Conservation (phyloP, 2,888 invertebrate species). For the Rapana venosa region DNA sequence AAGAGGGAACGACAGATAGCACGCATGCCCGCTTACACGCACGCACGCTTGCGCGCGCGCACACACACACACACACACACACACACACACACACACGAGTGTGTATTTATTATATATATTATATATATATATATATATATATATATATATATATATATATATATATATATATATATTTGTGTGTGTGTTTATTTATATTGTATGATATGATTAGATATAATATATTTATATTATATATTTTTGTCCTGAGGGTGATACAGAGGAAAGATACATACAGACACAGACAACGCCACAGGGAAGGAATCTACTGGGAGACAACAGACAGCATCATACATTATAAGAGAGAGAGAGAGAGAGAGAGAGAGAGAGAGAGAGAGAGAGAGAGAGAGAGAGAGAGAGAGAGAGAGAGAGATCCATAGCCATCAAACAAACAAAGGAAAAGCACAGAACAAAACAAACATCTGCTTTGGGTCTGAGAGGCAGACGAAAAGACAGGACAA, state of each 20-base stretch:
- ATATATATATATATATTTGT: too few relatives aligned
- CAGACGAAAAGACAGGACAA: too few relatives aligned
- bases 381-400: slow-evolving; percentile 16
- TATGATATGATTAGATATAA: too few relatives aligned
- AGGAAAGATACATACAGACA: neutral
- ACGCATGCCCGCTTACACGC: neutral
- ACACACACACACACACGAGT: neutral
- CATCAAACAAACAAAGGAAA: too few relatives aligned
- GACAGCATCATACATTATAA: neutral
- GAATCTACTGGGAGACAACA: neutral
- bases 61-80: slow-evolving; percentile 13
- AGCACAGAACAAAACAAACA: too few relatives aligned
- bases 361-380: slow-evolving; percentile 30
- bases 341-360: neutral
- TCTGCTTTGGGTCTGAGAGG: too few relatives aligned
- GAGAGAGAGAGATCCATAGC: slow-evolving; percentile 1
- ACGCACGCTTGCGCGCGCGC: neutral
- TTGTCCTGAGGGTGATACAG: neutral
- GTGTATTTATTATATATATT: too few relatives aligned
- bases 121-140: too few relatives aligned
- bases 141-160: too few relatives aligned
- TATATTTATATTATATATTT: too few relatives aligned
- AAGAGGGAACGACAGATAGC: neutral
- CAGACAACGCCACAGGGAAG: neutral
- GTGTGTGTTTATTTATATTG: too few relatives aligned